phyloP scores from a whole-genome alignment of 1,140 invertebrate genomes.

The Hypothenemus hampei region DNA sequence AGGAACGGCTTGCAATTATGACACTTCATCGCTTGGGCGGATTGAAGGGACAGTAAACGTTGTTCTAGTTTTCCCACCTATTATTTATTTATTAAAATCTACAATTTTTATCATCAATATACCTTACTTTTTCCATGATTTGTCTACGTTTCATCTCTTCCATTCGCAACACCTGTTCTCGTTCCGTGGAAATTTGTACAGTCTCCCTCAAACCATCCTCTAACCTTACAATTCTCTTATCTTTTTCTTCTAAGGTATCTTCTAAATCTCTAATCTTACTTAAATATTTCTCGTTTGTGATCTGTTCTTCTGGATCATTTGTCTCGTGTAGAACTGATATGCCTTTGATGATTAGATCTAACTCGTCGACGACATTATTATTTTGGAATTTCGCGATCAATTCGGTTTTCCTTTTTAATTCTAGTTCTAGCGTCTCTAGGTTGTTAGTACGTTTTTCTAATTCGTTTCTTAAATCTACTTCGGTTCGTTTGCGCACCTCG shows the following conservation, averaged over 20 bases:
- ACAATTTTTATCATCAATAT: background rate
- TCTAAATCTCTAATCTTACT: slow-evolving; percentile 22
- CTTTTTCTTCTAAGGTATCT: slow-evolving; percentile 22
- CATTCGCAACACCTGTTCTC: slow-evolving; percentile 57
- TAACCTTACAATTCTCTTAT: slow-evolving; percentile 64
- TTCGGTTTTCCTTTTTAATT: slow-evolving; percentile 24
- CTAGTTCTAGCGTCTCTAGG: slow-evolving; percentile 20
- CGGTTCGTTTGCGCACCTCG: slow-evolving; percentile 14
- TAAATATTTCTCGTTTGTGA: background rate
- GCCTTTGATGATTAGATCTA: slow-evolving; percentile 23
- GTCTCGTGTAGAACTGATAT: no score
- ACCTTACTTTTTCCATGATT: slow-evolving; percentile 58
- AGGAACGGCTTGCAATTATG: slow-evolving; percentile 60
- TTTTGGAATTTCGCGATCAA: slow-evolving; percentile 24
- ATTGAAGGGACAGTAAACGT: slow-evolving; percentile 61
- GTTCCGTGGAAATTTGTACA: slow-evolving; percentile 58
- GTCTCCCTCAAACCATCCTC: slow-evolving; percentile 72
- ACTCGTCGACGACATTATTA: slow-evolving; percentile 26
- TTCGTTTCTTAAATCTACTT: slow-evolving; percentile 16
- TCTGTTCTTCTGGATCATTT: slow-evolving; percentile 1
- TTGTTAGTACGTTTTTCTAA: background rate
- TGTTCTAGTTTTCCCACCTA: slow-evolving; percentile 70
- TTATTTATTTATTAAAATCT: slow-evolving; percentile 22
- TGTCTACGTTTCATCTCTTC: slow-evolving; percentile 56
- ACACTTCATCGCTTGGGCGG: slow-evolving; percentile 60